Evolutionary conservation across 1,140 invertebrate genomes (phyloP).

Genomic region (Diabrotica virgifera): DNA sequence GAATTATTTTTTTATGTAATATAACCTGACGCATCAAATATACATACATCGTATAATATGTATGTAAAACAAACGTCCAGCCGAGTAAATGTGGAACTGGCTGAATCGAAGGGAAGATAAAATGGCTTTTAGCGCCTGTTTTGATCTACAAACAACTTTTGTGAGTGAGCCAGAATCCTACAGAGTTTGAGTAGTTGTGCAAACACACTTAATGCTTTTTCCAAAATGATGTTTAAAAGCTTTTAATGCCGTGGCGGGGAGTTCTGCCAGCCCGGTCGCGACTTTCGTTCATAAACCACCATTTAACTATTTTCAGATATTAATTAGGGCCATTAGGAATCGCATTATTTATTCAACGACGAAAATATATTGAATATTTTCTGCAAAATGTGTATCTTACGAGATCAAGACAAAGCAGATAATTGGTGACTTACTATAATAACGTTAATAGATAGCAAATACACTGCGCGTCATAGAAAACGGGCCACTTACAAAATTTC

Average conservation of each 20-base stretch:
- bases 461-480: too few species aligned
- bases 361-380: too few species aligned
- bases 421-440: too few species aligned
- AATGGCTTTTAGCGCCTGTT: constrained; percentile 38
- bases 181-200: constrained; percentile 39
- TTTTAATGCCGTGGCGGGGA: constrained; percentile 27
- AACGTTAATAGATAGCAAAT: too few species aligned
- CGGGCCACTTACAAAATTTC: too few species aligned
- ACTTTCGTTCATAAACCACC: constrained; percentile 5
- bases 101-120: constrained; percentile 22
- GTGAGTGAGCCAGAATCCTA: constrained; percentile 33
- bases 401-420: too few species aligned
- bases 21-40: too few species aligned
- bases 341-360: too few species aligned
- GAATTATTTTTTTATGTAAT: too few species aligned
- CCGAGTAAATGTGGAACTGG: constrained; percentile 7
- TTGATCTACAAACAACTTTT: constrained; percentile 40
- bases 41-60: too few species aligned
- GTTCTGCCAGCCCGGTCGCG: not conserved
- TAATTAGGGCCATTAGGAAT: constrained; percentile 8
- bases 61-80: too few species aligned
- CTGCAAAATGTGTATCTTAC: too few species aligned
- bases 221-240: constrained; percentile 37
- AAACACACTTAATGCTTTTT: constrained; percentile 40
- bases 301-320: constrained; percentile 15